Base-by-base conservation (phyloP, 2,113 vertebrate species). In the Leucoraja erinaceus region DNA sequence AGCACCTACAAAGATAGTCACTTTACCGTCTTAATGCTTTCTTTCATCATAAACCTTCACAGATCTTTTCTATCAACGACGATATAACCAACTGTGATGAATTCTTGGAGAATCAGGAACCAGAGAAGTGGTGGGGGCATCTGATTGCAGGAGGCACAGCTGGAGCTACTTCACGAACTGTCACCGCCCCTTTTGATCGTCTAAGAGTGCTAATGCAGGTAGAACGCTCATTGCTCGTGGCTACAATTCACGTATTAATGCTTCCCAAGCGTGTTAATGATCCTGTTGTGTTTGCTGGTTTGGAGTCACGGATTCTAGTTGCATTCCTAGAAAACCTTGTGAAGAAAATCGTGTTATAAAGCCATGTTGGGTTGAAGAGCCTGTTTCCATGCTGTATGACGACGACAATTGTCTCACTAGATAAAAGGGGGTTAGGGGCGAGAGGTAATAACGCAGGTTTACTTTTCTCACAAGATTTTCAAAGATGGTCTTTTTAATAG, bases 51-150 rank as follows among this genome's bases (percentile, higher is more conserved):
- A 75, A 61, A 20, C n/a, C 59, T 31, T 16, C n/a, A 16, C 59
- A 88, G 83, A 88, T 88, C 83, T 88, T 88, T 33, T 88, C 83
- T 63, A 88, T 88, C 28, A 88, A 88, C 18, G 83, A 88, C 9
- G 83, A 88, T 25, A 33, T 88, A 66, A 88, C 83, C 14, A 88
- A 66, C 63, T 88, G 59, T 63, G 83, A 88, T 28, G 83, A 88
- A 9, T 88, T 88, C 83, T 66, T 88, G 28, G 83, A 88, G n/a
- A 88, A 88, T 12, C 4, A 63, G 28, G 83, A 66, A n/a, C 83
- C 83, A 0, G 83, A 88, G 28, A 88, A 88, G 83, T 88, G 83
- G 83, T 88, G 59, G 83, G 83, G 59, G 5, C 83, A 88, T 1
- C 83, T 88, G 59, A 88, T 88, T 31, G 83, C 83, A 3, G 83